Evolutionary conservation across 2,113 vertebrate genomes (phyloP).

Genomic region (Tympanuchus pallidicinctus): DNA sequence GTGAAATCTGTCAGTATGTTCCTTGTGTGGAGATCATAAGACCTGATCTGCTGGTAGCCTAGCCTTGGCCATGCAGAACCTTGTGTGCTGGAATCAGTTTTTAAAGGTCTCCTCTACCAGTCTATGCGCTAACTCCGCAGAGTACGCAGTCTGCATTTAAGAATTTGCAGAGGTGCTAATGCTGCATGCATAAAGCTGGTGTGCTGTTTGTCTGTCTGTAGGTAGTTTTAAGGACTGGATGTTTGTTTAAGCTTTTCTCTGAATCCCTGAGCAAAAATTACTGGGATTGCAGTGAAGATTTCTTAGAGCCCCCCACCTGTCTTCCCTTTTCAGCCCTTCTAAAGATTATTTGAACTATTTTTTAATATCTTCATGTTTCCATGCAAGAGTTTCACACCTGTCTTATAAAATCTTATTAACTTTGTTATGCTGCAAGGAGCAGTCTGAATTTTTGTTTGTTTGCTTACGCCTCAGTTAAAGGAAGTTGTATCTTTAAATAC

Average conservation of each 20-base stretch:
- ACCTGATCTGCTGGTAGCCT: background rate
- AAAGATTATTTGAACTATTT: conserved; percentile 32
- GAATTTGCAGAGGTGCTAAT: background rate
- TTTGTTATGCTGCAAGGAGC: background rate
- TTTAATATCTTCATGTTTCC: conserved; percentile 20
- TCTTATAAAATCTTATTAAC: conserved; percentile 42
- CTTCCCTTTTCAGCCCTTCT: background rate
- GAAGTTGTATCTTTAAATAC: conserved; percentile 61
- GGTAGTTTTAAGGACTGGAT: conserved; percentile 30
- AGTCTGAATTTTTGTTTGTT: conserved; percentile 49
- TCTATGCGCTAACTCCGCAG: background rate
- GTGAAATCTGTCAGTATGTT: background rate
- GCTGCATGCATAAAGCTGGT: background rate
- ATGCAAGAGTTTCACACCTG: background rate
- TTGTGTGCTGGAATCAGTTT: background rate
- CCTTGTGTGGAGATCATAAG: background rate
- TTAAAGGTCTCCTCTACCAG: background rate
- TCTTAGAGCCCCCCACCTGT: background rate
- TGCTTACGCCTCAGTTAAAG: conserved; percentile 61
- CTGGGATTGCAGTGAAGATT: background rate
- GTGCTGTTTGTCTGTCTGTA: background rate
- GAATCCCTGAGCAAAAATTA: conserved; percentile 49
- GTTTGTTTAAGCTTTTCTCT: conserved; percentile 43
- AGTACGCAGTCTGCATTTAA: background rate
- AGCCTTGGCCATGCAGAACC: background rate